Conservation (phyloP, 2,797 vertebrate genomes). For the Sebastes flavidus region DNA sequence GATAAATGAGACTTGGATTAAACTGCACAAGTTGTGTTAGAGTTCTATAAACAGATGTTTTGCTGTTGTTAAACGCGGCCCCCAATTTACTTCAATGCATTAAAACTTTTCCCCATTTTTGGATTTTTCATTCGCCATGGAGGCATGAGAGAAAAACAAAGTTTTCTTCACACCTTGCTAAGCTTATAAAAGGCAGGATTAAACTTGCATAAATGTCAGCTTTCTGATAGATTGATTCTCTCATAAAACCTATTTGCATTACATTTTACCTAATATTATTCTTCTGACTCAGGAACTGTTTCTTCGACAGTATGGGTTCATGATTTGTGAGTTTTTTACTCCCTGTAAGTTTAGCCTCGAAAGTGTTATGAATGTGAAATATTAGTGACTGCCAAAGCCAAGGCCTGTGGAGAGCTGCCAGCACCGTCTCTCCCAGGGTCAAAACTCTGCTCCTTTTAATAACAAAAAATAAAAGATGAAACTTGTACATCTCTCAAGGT, state of each 20-base stretch:
- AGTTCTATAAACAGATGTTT: neutral
- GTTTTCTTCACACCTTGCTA: neutral
- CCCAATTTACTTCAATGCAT: neutral
- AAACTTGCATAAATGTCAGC: slow-evolving; percentile 8
- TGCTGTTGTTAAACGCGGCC: neutral
- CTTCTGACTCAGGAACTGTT: slow-evolving; percentile 29
- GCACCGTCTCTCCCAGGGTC: slow-evolving; percentile 55
- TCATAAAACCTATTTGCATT: slow-evolving; percentile 23
- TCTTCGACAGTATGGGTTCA: slow-evolving; percentile 21
- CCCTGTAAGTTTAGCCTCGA: slow-evolving; percentile 38
- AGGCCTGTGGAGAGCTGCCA: slow-evolving; percentile 53
- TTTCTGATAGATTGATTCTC: slow-evolving; percentile 26
- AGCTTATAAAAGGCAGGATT: neutral
- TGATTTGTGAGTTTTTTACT: slow-evolving; percentile 55
- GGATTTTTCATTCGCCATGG: neutral
- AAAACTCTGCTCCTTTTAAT: slow-evolving; percentile 47
- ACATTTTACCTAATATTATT: slow-evolving; percentile 29
- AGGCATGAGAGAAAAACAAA: neutral
- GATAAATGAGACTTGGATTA: neutral
- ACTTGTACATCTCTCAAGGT: slow-evolving; percentile 51
- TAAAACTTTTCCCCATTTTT: neutral
- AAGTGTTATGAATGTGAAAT: slow-evolving; percentile 59
- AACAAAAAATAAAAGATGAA: slow-evolving; percentile 68
- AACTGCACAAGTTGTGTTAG: neutral
- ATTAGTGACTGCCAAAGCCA: slow-evolving; percentile 54